Percentiles rank a stretch among this genome's conserved stretches.
Conservation (phyloP, 2,888 invertebrate species). For the Temnothorax unifasciatus region DNA sequence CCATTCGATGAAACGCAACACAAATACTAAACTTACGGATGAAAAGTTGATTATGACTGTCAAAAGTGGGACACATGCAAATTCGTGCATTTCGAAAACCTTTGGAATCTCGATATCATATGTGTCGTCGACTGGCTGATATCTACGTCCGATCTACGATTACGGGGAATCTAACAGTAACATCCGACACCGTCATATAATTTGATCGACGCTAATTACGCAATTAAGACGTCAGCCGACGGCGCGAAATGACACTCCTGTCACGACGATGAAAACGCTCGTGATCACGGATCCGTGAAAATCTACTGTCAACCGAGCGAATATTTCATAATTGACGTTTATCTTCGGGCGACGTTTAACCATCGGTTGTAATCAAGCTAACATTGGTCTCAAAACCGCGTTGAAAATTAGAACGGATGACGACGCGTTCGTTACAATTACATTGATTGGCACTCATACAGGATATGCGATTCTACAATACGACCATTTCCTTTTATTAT, state of each 20-base stretch:
- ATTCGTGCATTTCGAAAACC: background rate
- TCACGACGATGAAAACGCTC: constrained; percentile 34
- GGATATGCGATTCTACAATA: background rate
- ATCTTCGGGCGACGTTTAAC: constrained; percentile 48
- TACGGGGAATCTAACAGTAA: constrained; percentile 24
- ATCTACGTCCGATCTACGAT: background rate
- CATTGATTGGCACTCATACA: constrained; percentile 13
- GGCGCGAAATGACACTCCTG: constrained; percentile 59
- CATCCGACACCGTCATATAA: constrained; percentile 35
- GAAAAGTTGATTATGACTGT: background rate
- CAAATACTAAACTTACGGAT: background rate
- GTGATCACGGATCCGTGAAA: constrained; percentile 43
- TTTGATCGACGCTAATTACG: constrained; percentile 69
- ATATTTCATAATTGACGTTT: constrained; percentile 57
- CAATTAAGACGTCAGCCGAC: constrained; percentile 70
- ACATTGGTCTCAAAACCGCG: constrained; percentile 23
- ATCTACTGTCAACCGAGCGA: constrained; percentile 29
- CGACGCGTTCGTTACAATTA: constrained; percentile 12
- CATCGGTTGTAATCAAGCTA: constrained; percentile 32
- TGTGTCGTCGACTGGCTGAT: background rate
- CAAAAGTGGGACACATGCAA: background rate
- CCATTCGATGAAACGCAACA: background rate
- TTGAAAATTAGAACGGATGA: constrained; percentile 55
- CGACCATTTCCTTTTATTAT: background rate
- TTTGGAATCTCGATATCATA: background rate